A percentile compares a stretch with the other conserved stretches of the same genome.
These are phyloP conservation scores for Plagiodera versicolora DNA, from an alignment of 2,888 invertebrate species.

Conservation along the genomic window DNA sequence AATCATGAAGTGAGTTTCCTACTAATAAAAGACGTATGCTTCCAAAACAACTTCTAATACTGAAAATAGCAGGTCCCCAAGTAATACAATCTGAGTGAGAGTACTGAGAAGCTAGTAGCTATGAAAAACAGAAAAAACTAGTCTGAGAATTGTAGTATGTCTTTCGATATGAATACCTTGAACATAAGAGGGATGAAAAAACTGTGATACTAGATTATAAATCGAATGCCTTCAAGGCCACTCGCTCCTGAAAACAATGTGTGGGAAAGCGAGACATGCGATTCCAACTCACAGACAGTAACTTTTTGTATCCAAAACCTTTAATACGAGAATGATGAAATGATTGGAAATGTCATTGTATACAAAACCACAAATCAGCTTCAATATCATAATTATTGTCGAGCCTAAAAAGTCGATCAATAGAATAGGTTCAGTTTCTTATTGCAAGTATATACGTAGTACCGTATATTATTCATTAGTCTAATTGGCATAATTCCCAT, in stretches of 20 bases:
- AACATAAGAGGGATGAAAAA: not conserved
- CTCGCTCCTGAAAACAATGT: not conserved
- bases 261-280: not conserved
- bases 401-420: conserved; percentile 17
- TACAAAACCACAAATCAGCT: not conserved
- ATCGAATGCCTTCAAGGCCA: not conserved
- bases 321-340: not conserved
- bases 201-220: not conserved
- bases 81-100: too few species aligned
- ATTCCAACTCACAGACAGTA: not conserved
- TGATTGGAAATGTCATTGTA: not conserved
- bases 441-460: conserved; percentile 1
- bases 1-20: too few species aligned
- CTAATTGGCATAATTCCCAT: conserved; percentile 24
- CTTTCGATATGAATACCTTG: not conserved
- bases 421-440: conserved; percentile 7
- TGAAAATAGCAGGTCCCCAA: too few species aligned
- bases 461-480: conserved; percentile 1
- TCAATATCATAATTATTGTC: not conserved
- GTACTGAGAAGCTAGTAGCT: too few species aligned
- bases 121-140: too few species aligned
- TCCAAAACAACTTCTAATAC: too few species aligned
- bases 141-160: too few species aligned
- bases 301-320: not conserved
- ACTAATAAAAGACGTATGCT: too few species aligned